Percentiles rank a stretch among this genome's conserved stretches.
phyloP scores from a whole-genome alignment of 2,888 invertebrate genomes.

The Apoderus coryli region DNA sequence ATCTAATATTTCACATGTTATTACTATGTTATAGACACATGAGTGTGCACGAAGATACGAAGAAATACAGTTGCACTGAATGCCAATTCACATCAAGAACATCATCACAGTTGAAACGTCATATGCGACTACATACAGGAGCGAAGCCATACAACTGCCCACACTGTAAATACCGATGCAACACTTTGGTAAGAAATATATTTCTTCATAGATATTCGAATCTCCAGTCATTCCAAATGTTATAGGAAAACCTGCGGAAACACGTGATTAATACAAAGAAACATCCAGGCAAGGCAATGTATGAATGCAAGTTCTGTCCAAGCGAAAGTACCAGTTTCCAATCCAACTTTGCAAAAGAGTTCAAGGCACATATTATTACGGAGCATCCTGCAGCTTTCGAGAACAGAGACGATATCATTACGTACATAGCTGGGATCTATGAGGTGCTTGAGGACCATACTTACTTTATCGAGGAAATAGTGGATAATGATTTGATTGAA shows the following conservation, averaged over 20 bases:
- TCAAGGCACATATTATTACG: slow-evolving; percentile 47
- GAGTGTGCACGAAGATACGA: slow-evolving; percentile 37
- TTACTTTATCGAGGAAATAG: slow-evolving; percentile 11
- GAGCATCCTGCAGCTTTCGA: slow-evolving; percentile 41
- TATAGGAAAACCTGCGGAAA: slow-evolving; percentile 74
- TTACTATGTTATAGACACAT: slow-evolving; percentile 40
- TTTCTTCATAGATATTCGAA: neutral
- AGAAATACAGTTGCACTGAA: slow-evolving; percentile 44
- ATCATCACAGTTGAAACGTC: slow-evolving; percentile 59
- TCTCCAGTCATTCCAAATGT: slow-evolving; percentile 19
- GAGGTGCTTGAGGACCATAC: slow-evolving; percentile 27
- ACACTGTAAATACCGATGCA: slow-evolving; percentile 65
- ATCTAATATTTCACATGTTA: slow-evolving; percentile 3
- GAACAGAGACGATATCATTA: slow-evolving; percentile 36
- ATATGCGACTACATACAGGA: slow-evolving; percentile 65
- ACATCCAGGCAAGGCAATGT: slow-evolving; percentile 64
- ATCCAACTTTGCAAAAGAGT: slow-evolving; percentile 52
- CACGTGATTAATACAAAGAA: slow-evolving; percentile 67
- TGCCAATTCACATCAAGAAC: slow-evolving; percentile 58
- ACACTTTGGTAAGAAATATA: slow-evolving; percentile 48
- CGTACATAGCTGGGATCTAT: slow-evolving; percentile 37
- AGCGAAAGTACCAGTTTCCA: slow-evolving; percentile 29
- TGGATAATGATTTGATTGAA: too few relatives aligned
- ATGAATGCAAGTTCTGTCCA: slow-evolving; percentile 57
- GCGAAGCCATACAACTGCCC: slow-evolving; percentile 76